These are phyloP conservation scores for Hetaerina titia DNA, from an alignment of 2,888 invertebrate species.

Conservation along the genomic window DNA sequence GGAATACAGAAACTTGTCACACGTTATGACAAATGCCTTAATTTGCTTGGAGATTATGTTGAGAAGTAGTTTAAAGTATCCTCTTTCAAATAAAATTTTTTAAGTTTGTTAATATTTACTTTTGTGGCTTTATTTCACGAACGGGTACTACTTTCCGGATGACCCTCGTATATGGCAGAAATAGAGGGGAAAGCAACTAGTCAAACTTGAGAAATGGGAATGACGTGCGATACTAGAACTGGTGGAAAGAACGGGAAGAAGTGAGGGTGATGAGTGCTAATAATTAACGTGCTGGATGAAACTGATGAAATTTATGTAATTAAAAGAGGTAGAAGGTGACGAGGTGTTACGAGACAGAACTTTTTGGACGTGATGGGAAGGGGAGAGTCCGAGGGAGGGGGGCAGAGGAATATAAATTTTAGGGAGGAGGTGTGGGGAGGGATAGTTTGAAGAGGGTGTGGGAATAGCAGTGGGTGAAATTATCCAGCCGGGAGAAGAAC, in stretches of 20 bases:
- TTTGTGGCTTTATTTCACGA: too few species aligned
- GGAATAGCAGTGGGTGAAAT: neutral
- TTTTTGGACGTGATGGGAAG: neutral
- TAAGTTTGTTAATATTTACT: too few species aligned
- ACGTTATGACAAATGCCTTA: too few species aligned
- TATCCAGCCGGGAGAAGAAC: neutral
- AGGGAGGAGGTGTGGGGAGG: neutral
- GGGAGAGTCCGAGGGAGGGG: neutral
- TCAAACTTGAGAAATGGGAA: neutral
- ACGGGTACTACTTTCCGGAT: too few species aligned
- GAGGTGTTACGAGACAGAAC: neutral
- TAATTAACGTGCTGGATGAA: neutral
- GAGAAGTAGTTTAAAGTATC: too few species aligned
- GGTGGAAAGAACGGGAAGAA: neutral
- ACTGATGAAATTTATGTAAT: neutral
- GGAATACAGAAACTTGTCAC: too few species aligned
- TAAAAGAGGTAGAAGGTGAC: neutral
- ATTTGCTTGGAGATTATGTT: too few species aligned
- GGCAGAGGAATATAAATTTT: constrained; percentile 32
- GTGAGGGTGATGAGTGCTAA: too few species aligned
- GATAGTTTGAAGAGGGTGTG: neutral
- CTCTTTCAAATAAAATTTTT: too few species aligned
- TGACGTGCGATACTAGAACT: neutral
- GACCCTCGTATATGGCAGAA: too few species aligned
- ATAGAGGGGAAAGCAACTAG: too few species aligned